Percentiles rank a stretch among this genome's conserved stretches.
These are phyloP conservation scores for Trachelus troglodyta DNA, from an alignment of 2,888 invertebrate genomes.

Conservation along the genomic window DNA sequence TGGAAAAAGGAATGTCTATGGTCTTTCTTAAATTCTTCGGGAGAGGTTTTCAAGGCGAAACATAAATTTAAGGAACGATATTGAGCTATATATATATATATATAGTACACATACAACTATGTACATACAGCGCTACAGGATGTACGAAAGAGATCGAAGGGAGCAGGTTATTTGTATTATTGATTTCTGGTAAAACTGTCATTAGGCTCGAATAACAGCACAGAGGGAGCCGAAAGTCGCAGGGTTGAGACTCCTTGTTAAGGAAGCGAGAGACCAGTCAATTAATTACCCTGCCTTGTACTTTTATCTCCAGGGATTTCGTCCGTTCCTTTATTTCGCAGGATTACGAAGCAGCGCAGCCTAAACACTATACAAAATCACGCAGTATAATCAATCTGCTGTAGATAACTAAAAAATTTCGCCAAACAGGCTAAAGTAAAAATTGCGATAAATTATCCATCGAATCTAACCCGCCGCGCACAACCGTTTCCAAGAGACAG, in stretches of 20 bases:
- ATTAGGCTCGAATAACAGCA: conserved; percentile 21
- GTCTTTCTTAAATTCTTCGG: too few species aligned
- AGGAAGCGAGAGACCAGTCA: conserved; percentile 32
- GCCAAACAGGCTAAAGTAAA: background rate
- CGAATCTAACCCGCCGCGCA: background rate
- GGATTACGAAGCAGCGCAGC: conserved; percentile 37
- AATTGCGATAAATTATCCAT: background rate
- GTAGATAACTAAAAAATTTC: background rate
- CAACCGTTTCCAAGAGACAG: background rate
- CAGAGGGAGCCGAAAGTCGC: background rate
- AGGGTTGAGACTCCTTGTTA: background rate
- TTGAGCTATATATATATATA: too few species aligned
- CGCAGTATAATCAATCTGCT: background rate
- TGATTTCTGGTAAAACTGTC: conserved; percentile 29
- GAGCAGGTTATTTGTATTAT: conserved; percentile 16
- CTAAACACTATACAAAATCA: background rate
- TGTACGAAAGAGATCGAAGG: background rate
- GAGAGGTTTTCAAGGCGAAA: too few species aligned
- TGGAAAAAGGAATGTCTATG: too few species aligned
- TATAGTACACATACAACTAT: background rate
- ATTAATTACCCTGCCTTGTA: conserved; percentile 43
- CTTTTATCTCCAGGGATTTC: conserved; percentile 40
- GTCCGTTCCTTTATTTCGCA: conserved; percentile 35
- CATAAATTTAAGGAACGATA: too few species aligned
- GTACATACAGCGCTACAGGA: background rate